Base-by-base conservation (phyloP, 1,140 invertebrate species). In the Drosophila arizonae region DNA sequence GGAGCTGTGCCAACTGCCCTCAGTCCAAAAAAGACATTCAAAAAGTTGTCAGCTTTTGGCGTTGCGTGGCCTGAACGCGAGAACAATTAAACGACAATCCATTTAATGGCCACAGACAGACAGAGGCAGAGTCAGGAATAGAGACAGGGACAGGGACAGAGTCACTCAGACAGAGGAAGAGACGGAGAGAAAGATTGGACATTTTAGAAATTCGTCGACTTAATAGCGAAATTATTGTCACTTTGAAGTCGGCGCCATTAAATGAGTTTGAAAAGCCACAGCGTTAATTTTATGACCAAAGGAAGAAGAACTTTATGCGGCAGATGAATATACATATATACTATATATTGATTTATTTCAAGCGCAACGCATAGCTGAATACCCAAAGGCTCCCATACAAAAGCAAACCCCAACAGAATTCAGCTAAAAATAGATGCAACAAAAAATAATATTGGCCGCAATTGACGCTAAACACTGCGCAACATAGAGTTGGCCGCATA, bases 201-300 rank as follows among this genome's bases (percentile, higher is more conserved):
- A 39, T 39, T 39, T 39, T 39, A 5, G 41, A 10, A 48, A 24
- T 6, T 3, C n/a, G n/a, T 9, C 60, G 50, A 60, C 84, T 88
- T 79, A 88, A 87, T 88, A 72, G 84, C 56, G 79, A 87, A 82
- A 87, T 87, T 88, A 87, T 87, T 87, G 84, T 88, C 82, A 87
- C 82, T 87, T 86, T 87, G 82, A 88, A 87, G 84, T 82, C 66
- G 79, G 82, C 82, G 81, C 82, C 79, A 87, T 86, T 73, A 82
- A 86, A 79, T 77, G 63, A 57, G 76, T 52, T 55, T 30, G 65
- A 55, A 73, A 52, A 60, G 61, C 39, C 24, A 15, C 11, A 39
- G n/a, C 11, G 13, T 26, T 9, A 62, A 57, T 50, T 62, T 62
- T 36, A 70, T 63, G 67, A 28, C 58, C 10, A 43, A 6, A 26